Evolutionary conservation across 2,797 vertebrate genomes (phyloP), one percentile per base, ranked within the genome.

Genomic region (Masticophis lateralis): DNA sequence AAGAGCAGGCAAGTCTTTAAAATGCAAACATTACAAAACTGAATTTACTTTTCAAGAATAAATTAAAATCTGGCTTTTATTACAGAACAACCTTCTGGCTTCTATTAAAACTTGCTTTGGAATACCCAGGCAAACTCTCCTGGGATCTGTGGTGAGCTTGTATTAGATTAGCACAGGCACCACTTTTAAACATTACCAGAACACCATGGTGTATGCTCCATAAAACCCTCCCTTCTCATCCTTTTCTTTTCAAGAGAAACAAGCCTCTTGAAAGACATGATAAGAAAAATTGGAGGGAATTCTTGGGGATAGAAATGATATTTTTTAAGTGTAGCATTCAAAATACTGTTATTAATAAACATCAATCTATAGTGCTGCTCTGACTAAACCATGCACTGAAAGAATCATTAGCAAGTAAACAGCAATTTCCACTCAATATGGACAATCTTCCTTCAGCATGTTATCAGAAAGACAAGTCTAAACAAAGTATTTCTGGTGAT

Each of bases 121-220:
- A 97, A 96, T 96, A 56, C 55, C 94, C 59, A 0, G 0, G 94
- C 69, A 94, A 95, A 37, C 89, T 94, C 97, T 87, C 90, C 86
- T 94, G 96, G 94, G 96, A 96, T 95, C 91, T 96, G 95, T 95
- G 95, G 96, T 92, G 63, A 96, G 88, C 79, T 96, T 94, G 43
- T 32, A 95, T 94, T 95, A 96, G 95, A 96, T 96, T 96, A 96
- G 91, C 56, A 93, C 27, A 96, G 95, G 96, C 95, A 97, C 92
- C 88, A 51, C 87, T 94, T 96, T 96, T 97, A 97, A 97, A 95
- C 89, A 96, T 92, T 95, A 96, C 90, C 96, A 95, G 95, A 97
- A 90, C 90, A 93, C 47, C 91, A 94, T 83, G 60, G 92, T 91
- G 22, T 91, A 90, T 69, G 57, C 95, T 96, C 95, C 95, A 92